Conservation (phyloP, 2,797 vertebrate genomes). For the Masticophis lateralis region DNA sequence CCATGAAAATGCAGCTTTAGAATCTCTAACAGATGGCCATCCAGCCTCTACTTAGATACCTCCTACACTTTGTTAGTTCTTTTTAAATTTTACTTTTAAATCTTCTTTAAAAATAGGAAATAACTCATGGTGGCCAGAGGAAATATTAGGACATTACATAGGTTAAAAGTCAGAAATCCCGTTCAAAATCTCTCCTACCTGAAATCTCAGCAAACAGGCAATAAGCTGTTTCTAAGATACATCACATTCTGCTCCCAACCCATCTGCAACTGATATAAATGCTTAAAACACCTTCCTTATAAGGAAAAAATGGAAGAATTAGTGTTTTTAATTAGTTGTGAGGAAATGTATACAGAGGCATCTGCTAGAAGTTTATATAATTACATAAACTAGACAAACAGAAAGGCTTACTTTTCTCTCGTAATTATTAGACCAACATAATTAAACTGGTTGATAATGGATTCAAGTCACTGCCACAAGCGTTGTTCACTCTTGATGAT, state of each 20-base stretch:
- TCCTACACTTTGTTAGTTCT: background rate
- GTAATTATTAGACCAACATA: background rate
- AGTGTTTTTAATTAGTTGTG: background rate
- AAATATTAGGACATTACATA: background rate
- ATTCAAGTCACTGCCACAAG: background rate
- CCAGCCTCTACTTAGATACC: background rate
- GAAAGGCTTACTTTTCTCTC: background rate
- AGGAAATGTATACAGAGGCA: background rate
- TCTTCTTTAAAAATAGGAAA: background rate
- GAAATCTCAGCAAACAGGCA: background rate
- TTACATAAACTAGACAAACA: background rate
- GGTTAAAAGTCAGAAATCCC: background rate
- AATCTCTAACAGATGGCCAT: background rate
- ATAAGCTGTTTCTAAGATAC: background rate
- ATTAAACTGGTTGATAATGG: background rate
- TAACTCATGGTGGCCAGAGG: background rate
- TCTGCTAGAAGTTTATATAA: background rate
- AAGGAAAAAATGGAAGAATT: background rate
- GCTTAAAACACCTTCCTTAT: background rate
- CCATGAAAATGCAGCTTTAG: background rate
- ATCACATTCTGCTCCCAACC: background rate
- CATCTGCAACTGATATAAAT: background rate
- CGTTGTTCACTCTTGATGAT: background rate
- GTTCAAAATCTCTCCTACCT: background rate
- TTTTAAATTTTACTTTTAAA: background rate